phyloP scores from a whole-genome alignment of 1,140 invertebrate genomes.

The Spodoptera frugiperda region DNA sequence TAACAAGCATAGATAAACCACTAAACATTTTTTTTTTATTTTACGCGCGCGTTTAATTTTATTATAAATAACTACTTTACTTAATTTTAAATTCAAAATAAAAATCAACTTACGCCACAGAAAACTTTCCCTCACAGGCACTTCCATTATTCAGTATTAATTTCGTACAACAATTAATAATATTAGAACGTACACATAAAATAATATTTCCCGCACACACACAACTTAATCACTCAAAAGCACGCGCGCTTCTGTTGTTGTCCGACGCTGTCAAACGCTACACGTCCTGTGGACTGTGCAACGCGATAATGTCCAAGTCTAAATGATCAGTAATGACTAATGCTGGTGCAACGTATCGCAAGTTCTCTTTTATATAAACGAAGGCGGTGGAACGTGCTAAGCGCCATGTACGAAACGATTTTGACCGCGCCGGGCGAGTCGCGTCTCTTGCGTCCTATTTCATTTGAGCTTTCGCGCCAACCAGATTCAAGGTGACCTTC shows the following conservation, averaged over 20 bases:
- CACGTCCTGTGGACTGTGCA: constrained; percentile 55
- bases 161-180: not conserved
- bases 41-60: not conserved
- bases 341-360: constrained; percentile 33
- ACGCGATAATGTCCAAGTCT: constrained; percentile 54
- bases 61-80: not conserved
- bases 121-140: constrained; percentile 79
- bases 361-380: constrained; percentile 62
- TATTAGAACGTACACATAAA: not conserved
- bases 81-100: too few relatives aligned
- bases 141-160: constrained; percentile 66
- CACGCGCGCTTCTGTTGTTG: constrained; percentile 20
- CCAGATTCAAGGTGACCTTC: constrained; percentile 77
- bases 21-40: too few relatives aligned
- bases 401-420: constrained; percentile 60
- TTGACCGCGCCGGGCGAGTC: constrained; percentile 5
- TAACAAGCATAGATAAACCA: too few relatives aligned
- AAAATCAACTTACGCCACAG: constrained; percentile 82
- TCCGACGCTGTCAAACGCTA: not conserved
- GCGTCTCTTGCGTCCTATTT: constrained; percentile 50
- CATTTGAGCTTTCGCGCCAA: constrained; percentile 77
- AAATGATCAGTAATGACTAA: constrained; percentile 53
- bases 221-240: not conserved
- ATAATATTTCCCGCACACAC: not conserved
- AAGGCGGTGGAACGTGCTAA: constrained; percentile 61